phyloP scores from a whole-genome alignment of 2,888 invertebrate species.

The Nezara viridula region DNA sequence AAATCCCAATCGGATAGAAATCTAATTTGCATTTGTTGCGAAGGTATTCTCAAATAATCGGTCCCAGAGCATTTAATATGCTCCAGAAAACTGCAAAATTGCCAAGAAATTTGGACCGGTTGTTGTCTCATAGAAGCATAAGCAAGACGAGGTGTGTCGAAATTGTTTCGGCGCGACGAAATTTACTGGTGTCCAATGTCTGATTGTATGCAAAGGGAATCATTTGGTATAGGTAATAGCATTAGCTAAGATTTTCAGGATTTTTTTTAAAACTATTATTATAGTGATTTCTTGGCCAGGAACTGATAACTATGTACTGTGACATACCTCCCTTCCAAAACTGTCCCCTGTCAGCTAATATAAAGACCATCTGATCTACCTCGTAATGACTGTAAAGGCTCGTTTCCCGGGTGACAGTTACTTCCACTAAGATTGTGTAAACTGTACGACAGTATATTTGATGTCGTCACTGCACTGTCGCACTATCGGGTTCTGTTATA shows the following conservation, averaged over 20 bases:
- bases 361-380: too few species aligned
- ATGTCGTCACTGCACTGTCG: too few species aligned
- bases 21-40: neutral
- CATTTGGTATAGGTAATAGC: neutral
- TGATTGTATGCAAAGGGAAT: neutral
- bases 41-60: neutral
- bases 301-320: too few species aligned
- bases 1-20: neutral
- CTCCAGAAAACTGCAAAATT: neutral
- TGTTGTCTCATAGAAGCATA: neutral
- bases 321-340: too few species aligned
- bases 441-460: too few species aligned
- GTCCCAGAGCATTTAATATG: neutral
- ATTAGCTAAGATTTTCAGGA: neutral
- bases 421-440: too few species aligned
- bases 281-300: too few species aligned
- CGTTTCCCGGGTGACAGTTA: too few species aligned
- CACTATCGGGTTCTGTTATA: too few species aligned
- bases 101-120: constrained; percentile 16
- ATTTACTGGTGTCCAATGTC: neutral
- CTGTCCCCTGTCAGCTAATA: too few species aligned
- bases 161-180: neutral
- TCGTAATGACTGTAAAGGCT: too few species aligned
- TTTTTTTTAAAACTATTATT: too few species aligned
- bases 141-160: neutral